Evolutionary conservation across 2,888 invertebrate species (phyloP), one percentile per base, ranked within the genome.

Genomic region (Pegoplata infirma): DNA sequence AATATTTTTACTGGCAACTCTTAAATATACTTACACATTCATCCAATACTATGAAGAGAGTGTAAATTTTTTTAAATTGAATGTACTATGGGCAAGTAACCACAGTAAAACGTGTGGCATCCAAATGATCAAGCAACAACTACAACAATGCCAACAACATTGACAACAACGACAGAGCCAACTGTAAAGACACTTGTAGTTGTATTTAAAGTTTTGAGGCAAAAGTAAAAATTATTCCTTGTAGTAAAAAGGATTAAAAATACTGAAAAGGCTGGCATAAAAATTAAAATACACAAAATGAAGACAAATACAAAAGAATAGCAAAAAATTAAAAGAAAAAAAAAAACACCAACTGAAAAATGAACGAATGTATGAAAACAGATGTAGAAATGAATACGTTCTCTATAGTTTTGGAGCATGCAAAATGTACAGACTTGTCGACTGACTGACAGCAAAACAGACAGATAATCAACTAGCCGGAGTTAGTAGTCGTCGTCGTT

Each of bases 51-150:
- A 59, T 28, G 25, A 61, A 44, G 55, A 63, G 49, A 63, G 71
- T 67, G 61, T 47, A 74, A 64, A 68, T 64, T 64, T 58, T n/a
- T n/a, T 58, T 16, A 64, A 78, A 78, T 59, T 78, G 74, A 79
- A 75, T n/a, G n/a, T 75, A 55, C 53, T 67, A 25, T 61, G 40
- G n/a, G 56, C 51, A 44, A 79, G 51, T 67, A 71, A 79, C 69
- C 78, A 61, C 59, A 71, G 71, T 49, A 67, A 71, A 75, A 72
- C 71, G 71, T 75, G 75, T 36, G 75, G 66, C 79, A 71, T 67
- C 51, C 63, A 75, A 71, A 75, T 75, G 71, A 79, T 71, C 75
- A 49, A 71, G 36, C 67, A 36, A 46, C 59, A 69, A 61, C 25
- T 56, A 25, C 32, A 40, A 40, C 36, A 32, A n/a, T n/a, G 17